Conservation (phyloP, 2,113 vertebrate species). For the Sorex fumeus region DNA sequence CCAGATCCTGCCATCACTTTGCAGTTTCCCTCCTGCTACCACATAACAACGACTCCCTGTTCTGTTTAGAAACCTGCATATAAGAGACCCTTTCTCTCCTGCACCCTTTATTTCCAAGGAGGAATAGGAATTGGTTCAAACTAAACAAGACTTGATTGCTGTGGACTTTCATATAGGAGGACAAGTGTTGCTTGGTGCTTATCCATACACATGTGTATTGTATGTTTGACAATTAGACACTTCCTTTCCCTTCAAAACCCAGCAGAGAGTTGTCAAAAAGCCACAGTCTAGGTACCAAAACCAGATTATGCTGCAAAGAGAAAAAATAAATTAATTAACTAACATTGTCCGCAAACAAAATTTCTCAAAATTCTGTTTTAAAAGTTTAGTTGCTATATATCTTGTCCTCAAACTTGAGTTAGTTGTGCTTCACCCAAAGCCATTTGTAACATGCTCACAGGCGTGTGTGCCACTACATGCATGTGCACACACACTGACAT, state of each 20-base stretch:
- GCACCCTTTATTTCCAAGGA: not conserved
- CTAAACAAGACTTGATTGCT: not conserved
- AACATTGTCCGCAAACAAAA: not conserved
- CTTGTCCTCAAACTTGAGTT: not conserved
- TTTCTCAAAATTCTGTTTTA: not conserved
- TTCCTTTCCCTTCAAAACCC: conserved; percentile 48
- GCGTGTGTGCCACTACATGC: no score
- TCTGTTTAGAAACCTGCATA: conserved; percentile 7
- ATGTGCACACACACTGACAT: not conserved
- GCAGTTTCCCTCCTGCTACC: not conserved
- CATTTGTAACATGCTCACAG: not conserved
- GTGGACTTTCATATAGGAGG: conserved; percentile 5
- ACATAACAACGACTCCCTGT: not conserved
- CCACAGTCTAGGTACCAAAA: conserved; percentile 12
- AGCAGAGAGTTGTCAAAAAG: not conserved
- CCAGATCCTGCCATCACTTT: conserved; percentile 50
- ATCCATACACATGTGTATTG: not conserved
- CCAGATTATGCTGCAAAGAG: not conserved
- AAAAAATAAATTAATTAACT: not conserved
- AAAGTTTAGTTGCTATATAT: conserved; percentile 3
- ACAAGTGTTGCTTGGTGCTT: not conserved
- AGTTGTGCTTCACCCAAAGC: conserved; percentile 27
- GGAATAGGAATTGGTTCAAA: not conserved
- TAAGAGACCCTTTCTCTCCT: not conserved
- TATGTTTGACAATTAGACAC: not conserved